Conservation (phyloP, 1,140 invertebrate species). For the Brachionus calyciflorus region DNA sequence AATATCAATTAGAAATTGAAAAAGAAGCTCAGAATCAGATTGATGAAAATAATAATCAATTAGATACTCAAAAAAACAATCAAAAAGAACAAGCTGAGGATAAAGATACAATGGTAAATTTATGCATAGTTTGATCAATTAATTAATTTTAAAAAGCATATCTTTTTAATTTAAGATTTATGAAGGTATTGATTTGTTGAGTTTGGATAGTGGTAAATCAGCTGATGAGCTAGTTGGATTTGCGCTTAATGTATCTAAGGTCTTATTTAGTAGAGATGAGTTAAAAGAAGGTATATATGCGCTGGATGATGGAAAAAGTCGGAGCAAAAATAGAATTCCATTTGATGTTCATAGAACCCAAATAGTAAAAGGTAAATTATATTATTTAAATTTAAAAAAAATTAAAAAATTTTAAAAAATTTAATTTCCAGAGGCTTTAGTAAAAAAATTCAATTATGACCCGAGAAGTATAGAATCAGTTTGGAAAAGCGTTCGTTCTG, state of each 20-base stretch:
- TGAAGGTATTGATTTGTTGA: conserved; percentile 7
- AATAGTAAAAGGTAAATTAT: conserved; percentile 4
- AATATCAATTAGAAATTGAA: neutral
- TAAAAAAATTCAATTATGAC: conserved; percentile 15
- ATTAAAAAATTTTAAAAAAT: neutral
- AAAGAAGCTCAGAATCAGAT: neutral
- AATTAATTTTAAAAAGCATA: neutral
- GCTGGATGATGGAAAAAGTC: neutral
- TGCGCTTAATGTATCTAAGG: neutral
- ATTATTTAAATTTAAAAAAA: neutral
- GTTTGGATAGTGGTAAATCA: neutral
- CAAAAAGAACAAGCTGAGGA: neutral
- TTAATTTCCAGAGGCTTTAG: neutral
- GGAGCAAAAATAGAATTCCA: conserved; percentile 1
- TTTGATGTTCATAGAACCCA: conserved; percentile 2
- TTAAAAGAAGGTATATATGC: neutral
- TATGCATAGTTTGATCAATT: too few relatives aligned
- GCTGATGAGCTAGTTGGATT: neutral
- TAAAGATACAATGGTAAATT: too few relatives aligned
- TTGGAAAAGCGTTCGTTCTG: neutral
- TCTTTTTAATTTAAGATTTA: neutral
- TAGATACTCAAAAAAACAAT: neutral
- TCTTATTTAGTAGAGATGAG: neutral
- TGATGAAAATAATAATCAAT: neutral
- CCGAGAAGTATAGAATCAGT: neutral